Base-by-base conservation (phyloP, 2,888 invertebrate genomes). In the Drosophila mettleri region DNA sequence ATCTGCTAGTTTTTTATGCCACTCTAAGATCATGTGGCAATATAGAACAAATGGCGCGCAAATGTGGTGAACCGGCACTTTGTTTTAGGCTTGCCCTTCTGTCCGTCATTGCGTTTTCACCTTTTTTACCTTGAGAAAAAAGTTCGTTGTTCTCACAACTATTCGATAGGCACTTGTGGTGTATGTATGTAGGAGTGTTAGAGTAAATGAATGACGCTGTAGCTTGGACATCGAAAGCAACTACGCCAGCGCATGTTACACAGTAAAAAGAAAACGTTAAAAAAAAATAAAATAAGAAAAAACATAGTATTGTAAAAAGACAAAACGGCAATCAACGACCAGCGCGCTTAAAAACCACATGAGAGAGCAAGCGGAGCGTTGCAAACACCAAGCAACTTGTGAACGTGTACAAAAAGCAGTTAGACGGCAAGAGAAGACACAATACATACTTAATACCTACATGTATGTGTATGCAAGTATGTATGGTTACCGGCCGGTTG, bases 361-460 rank as follows among this genome's bases (percentile, higher is more conserved):
- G 48, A 67, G 66, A 75, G 49, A 70, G 66, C 82, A 66, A 83
- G 74, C 69, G 48, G 61, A 86, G 64, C 69, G 73, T 82, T 86
- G 63, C 65, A 70, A 83, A 80, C 51, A 66, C 65, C 74, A 62
- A 70, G 67, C 74, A 83, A 83, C 60, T 86, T 80, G 81, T 78
- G 85, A 83, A 84, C 87, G 87, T 86, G 81, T 86, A 83, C 83
- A 86, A 83, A 82, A 83, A 83, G 87, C 63, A 80, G 87, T 80
- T 86, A 69, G 71, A 84, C 87, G 53, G 60, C 80, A 71, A 74
- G 76, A 69, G 36, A 49, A 62, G 29, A 59, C 64, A 22, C 34
- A 6, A 22, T 22, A 33, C 12, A 22, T n/a, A 34, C 14, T 39
- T 45, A 38, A 64, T 53, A 51, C 38, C 52, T 59, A 31, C 20